Evolutionary conservation across 1,140 invertebrate genomes (phyloP).

Genomic region (Diachasma alloeum): DNA sequence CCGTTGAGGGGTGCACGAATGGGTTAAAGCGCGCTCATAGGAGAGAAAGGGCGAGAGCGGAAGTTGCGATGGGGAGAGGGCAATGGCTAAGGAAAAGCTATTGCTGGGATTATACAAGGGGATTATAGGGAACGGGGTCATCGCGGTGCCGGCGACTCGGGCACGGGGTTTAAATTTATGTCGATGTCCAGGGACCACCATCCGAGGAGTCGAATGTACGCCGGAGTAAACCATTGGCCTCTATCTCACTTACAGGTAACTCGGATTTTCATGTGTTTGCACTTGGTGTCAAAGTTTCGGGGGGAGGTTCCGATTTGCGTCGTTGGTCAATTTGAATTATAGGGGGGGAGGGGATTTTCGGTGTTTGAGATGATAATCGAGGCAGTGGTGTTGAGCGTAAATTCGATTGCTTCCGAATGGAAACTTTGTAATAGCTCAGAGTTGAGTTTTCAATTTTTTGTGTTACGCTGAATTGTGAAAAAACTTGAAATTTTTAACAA

Average conservation of each 20-base stretch:
- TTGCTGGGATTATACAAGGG: constrained; percentile 49
- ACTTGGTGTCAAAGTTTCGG: neutral
- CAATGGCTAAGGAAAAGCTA: constrained; percentile 48
- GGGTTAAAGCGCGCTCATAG: no score
- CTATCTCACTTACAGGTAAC: neutral
- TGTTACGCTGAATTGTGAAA: no score
- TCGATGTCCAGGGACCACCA: no score
- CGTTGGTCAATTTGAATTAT: neutral
- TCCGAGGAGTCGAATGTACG: constrained; percentile 23
- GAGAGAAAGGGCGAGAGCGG: no score
- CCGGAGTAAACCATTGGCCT: neutral
- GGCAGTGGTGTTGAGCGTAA: no score
- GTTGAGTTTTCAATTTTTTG: no score
- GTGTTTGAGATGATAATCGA: neutral
- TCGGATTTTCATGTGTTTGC: neutral
- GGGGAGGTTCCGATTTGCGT: neutral
- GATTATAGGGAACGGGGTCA: constrained; percentile 47
- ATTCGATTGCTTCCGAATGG: no score
- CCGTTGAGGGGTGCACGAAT: neutral
- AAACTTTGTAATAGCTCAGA: no score
- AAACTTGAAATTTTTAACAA: no score
- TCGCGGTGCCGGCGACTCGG: constrained; percentile 15
- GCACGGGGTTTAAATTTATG: constrained; percentile 33
- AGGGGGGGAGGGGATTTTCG: neutral
- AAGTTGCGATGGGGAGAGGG: neutral